Conservation (phyloP, 1,140 invertebrate genomes). For the Patella vulgata region DNA sequence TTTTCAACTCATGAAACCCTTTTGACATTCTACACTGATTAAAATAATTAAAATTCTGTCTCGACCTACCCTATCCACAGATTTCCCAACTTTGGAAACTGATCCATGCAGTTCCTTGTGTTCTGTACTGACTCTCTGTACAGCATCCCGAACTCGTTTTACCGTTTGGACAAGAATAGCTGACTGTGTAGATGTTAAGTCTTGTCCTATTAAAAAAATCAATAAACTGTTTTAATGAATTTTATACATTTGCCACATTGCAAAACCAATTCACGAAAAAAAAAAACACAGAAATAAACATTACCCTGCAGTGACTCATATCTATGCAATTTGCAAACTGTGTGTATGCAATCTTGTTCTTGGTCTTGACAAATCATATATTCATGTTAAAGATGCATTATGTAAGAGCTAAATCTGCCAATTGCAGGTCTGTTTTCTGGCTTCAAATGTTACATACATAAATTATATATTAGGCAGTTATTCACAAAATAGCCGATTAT, state of each 20-base stretch:
- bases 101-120: slow-evolving; percentile 84
- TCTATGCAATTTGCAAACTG: not conserved
- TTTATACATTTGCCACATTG: not conserved
- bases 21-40: no score
- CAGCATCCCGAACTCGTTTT: slow-evolving; percentile 58
- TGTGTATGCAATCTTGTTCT: no score
- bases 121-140: slow-evolving; percentile 66
- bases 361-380: no score
- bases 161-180: slow-evolving; percentile 58
- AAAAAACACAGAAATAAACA: not conserved
- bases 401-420: no score
- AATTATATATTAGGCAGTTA: no score
- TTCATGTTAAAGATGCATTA: no score
- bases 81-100: slow-evolving; percentile 96
- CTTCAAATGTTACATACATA: no score
- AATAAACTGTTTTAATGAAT: not conserved
- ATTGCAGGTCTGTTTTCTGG: no score
- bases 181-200: slow-evolving; percentile 54
- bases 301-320: not conserved
- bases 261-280: not conserved
- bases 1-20: no score
- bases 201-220: slow-evolving; percentile 27
- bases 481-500: no score
- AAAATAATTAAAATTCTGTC: no score
- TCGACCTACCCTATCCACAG: slow-evolving; percentile 92